Evolutionary conservation across 1,140 invertebrate genomes (phyloP).

Genomic region (Drosophila tropicalis): DNA sequence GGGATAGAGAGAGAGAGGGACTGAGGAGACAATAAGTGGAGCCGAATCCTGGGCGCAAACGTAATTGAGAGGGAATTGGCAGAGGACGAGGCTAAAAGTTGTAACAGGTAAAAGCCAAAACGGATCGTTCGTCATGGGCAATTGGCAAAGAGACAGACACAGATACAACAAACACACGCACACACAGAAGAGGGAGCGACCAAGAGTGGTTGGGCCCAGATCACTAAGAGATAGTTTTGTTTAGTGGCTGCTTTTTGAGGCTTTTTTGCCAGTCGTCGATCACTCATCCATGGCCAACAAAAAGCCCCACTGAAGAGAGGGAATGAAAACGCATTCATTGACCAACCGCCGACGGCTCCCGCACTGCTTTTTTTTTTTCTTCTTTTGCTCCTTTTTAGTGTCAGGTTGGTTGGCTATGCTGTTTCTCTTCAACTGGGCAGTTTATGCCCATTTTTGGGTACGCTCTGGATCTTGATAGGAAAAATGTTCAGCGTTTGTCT

Average conservation of each 20-base stretch:
- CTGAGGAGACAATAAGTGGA: slow-evolving; percentile 6
- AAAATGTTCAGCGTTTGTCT: slow-evolving; percentile 74
- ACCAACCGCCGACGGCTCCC: slow-evolving; percentile 62
- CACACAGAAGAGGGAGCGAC: slow-evolving; percentile 39
- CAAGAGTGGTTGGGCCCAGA: slow-evolving; percentile 49
- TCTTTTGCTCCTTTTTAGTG: slow-evolving; percentile 1
- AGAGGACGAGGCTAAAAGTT: slow-evolving; percentile 15
- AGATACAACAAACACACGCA: slow-evolving; percentile 48
- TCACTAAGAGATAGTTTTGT: slow-evolving; percentile 76
- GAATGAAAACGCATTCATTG: slow-evolving; percentile 36
- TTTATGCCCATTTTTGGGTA: slow-evolving; percentile 73
- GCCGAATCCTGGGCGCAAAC: slow-evolving; percentile 51
- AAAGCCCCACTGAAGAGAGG: slow-evolving; percentile 6
- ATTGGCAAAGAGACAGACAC: slow-evolving; percentile 50
- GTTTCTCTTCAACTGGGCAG: slow-evolving; percentile 33
- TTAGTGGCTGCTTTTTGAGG: slow-evolving; percentile 61
- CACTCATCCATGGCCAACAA: slow-evolving; percentile 64
- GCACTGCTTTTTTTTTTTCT: slow-evolving; percentile 23
- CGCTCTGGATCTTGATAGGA: slow-evolving; percentile 73
- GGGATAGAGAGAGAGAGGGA: too few species aligned
- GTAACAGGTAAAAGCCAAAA: slow-evolving; percentile 77
- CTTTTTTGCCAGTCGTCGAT: slow-evolving; percentile 63
- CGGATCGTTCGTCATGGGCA: slow-evolving; percentile 77
- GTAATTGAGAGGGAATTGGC: slow-evolving; percentile 53
- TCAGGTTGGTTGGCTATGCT: slow-evolving; percentile 2